Evolutionary conservation across 2,888 invertebrate species (phyloP), one percentile per base, ranked within the genome.

Genomic region (Drosophila picticornis): DNA sequence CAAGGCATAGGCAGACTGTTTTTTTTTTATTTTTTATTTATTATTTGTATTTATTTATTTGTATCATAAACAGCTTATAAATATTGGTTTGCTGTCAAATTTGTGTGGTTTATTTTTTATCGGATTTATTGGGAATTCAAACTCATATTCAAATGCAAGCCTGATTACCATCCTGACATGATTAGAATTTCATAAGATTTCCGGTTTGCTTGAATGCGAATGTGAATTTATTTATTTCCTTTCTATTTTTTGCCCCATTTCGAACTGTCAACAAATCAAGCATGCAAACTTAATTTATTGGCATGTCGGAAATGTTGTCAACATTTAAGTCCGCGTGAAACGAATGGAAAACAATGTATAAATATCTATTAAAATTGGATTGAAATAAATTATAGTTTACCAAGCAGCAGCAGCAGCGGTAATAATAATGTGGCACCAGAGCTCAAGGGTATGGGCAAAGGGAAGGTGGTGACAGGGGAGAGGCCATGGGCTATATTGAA

Each of bases 281-380:
- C 59, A 59, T 36, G 29, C 60, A 27, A 51, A 63, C 53, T 29
- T 78, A 75, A 84, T 84, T 87, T 87, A 80, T 84, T 84, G 84
- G 70, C 53, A 63, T 74, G 75, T 75, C 87, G 84, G 77, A 80
- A 80, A 77, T 61, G 74, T 74, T 38, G 68, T 29, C 72, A 72
- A 72, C 81, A 64, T 75, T 75, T 71, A 70, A 72, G 52, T 62
- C 52, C 71, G 48, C 53, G 51, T 25, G 32, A 55, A 67, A 36
- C 48, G 55, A 69, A 73, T 62, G 65, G 43, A 81, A 77, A 81
- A 81, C 76, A 85, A 83, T 72, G 63, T 81, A 86, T 88, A 83
- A 85, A 86, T 88, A 88, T 86, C 83, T 81, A 86, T 88, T 88
- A 85, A 86, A 85, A 71, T 72, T 31, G 71, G 69, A 87, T 84